Conservation (phyloP, 2,888 invertebrate species). For the Diabrotica balteata region DNA sequence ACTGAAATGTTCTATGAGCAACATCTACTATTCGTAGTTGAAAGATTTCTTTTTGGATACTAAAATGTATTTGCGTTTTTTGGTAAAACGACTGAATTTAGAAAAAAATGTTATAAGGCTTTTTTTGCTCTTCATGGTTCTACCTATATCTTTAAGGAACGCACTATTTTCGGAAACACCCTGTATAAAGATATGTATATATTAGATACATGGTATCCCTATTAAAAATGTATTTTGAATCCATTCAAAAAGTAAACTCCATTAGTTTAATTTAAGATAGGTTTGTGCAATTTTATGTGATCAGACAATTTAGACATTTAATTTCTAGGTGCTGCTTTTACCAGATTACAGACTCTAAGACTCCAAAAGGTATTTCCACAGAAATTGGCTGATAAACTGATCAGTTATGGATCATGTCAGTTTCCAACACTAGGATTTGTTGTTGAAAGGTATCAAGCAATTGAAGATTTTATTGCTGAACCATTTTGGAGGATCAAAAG, state of each 20-base stretch:
- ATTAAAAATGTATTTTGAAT: not conserved
- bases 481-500: slow-evolving; percentile 95
- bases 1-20: too few relatives aligned
- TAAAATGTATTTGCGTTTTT: too few relatives aligned
- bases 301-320: not conserved
- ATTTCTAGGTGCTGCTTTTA: slow-evolving; percentile 89
- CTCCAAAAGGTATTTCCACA: slow-evolving; percentile 81
- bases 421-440: slow-evolving; percentile 99
- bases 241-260: not conserved
- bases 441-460: slow-evolving; percentile 94
- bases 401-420: slow-evolving; percentile 99
- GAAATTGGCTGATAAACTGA: slow-evolving; percentile 76
- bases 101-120: too few relatives aligned
- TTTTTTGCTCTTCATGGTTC: too few relatives aligned
- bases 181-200: too few relatives aligned
- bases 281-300: not conserved
- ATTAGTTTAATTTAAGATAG: not conserved
- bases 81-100: too few relatives aligned
- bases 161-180: too few relatives aligned
- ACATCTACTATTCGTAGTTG: too few relatives aligned
- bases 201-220: not conserved
- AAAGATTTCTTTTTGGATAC: too few relatives aligned
- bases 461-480: slow-evolving; percentile 90
- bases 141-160: too few relatives aligned
- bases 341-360: slow-evolving; percentile 93